Evolutionary conservation across 2,888 invertebrate genomes (phyloP).

Genomic region (Falcaria lacertinaria): DNA sequence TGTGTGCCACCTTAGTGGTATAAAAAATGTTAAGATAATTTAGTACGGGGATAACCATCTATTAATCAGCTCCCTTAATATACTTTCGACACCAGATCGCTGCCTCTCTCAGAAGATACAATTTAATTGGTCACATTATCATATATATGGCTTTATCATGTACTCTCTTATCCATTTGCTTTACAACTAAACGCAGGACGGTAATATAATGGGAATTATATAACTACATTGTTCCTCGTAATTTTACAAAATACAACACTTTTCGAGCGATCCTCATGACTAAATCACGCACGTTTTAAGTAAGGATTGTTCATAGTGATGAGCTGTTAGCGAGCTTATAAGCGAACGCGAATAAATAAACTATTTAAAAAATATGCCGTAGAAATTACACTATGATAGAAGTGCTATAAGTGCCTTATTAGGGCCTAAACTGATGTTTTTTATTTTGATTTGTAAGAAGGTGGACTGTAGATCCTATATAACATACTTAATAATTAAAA

Average conservation of each 20-base stretch:
- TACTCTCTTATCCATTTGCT: slow-evolving; percentile 18
- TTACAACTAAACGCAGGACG: slow-evolving; percentile 14
- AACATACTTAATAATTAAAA: too few species aligned
- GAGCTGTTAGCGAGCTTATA: slow-evolving; percentile 7
- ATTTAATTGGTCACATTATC: slow-evolving; percentile 1
- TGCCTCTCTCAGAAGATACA: not conserved
- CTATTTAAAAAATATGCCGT: not conserved
- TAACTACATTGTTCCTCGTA: slow-evolving; percentile 44
- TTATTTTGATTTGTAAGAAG: too few species aligned
- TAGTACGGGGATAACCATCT: too few species aligned
- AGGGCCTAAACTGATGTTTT: too few species aligned
- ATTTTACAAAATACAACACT: slow-evolving; percentile 50
- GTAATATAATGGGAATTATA: slow-evolving; percentile 41
- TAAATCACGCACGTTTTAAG: slow-evolving; percentile 41
- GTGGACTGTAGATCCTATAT: too few species aligned
- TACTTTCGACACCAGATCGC: not conserved
- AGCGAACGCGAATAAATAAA: not conserved
- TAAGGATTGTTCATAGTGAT: slow-evolving; percentile 3
- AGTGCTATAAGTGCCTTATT: too few species aligned
- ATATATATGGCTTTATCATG: slow-evolving; percentile 29
- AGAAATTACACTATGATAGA: too few species aligned
- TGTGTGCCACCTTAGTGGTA: too few species aligned
- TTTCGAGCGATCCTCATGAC: slow-evolving; percentile 53
- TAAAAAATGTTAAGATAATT: too few species aligned
- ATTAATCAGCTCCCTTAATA: not conserved